Evolutionary conservation across 2,797 vertebrate genomes (phyloP), one percentile per base, ranked within the genome.

Genomic region (Lacerta agilis): DNA sequence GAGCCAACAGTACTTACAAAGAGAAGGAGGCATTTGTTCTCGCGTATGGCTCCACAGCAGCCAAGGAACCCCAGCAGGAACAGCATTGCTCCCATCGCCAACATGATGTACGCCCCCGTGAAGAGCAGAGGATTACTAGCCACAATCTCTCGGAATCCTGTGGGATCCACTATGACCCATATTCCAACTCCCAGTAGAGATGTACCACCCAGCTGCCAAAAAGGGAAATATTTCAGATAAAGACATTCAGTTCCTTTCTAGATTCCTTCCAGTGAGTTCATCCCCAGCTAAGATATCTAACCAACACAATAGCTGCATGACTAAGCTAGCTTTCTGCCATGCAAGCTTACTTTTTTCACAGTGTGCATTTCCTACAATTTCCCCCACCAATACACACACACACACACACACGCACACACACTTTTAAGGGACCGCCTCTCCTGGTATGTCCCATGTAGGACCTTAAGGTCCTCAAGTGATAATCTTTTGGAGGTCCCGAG

Each of bases 161-260:
- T 98, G 76, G 98, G 98, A 95, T 99, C 98, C 96, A 99, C 98
- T 78, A 99, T 96, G 92, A 99, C 98, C 99, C 98, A 99, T 92
- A 98, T 98, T 38, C 98, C 98, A 4, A 99, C 94, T 85, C 98
- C 98, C 55, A 99, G 97, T 91, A 99, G 97, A 96, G 98, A 98
- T 0, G 98, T 98, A 64, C 99, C 99, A 9, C 98, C 98, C 90
- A 99, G 96, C 98, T 99, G 97, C 55, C 67, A 91, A 67, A 33
- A 38, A 38, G 77, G 58, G 38, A 6, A 10, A 10, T 0, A 25
- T 86, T 72, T 41, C 86, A 75, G 89, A 0, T 20, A 72, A 82
- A 45, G 8, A 67, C 9, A 20, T 64, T 41, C 61, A 58, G 36
- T 2, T 66, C n/a, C n/a, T 85, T 78, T 1, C 0, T 4, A 25